Conservation (phyloP, 2,888 invertebrate genomes). For the Zhuqinia jingwanae region DNA sequence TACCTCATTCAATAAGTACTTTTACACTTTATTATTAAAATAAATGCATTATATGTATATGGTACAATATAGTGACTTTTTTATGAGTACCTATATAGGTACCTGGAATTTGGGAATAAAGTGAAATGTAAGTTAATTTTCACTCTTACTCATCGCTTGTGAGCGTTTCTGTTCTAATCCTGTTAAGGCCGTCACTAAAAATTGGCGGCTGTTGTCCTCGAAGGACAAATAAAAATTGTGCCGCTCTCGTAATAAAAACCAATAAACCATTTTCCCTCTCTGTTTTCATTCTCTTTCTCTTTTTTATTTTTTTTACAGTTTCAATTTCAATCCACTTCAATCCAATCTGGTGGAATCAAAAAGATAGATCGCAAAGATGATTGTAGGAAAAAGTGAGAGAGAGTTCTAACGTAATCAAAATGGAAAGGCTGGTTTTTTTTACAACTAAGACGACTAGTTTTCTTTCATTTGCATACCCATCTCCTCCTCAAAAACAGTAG, state of each 20-base stretch:
- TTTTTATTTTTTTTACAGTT: neutral
- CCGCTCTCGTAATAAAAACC: conserved; percentile 21
- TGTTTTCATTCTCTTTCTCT: neutral
- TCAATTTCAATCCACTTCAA: conserved; percentile 9
- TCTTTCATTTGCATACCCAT: neutral
- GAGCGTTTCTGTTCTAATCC: neutral
- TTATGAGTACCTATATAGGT: neutral
- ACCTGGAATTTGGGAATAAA: conserved; percentile 3
- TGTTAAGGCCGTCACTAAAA: conserved; percentile 5
- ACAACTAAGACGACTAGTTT: too few relatives aligned
- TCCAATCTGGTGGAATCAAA: conserved; percentile 4
- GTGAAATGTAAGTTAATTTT: conserved; percentile 40
- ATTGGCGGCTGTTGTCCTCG: conserved; percentile 20
- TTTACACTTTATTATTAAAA: too few relatives aligned
- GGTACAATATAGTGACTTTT: neutral
- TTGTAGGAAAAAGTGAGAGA: too few relatives aligned
- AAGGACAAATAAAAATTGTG: conserved; percentile 14
- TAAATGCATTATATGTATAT: neutral
- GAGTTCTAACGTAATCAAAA: neutral
- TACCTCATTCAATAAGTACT: too few relatives aligned
- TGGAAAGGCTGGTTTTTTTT: too few relatives aligned
- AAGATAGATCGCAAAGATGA: neutral
- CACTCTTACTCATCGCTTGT: conserved; percentile 19
- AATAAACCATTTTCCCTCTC: conserved; percentile 3
- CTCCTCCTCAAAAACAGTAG: neutral